Percentiles rank a stretch among this genome's conserved stretches.
These are phyloP conservation scores for Pan troglodytes DNA, from an alignment of 2,113 vertebrate genomes.

Conservation along the genomic window NHGRI_mPanTro3-v2.1_pri NC_072407.2:22402001-22402500, in stretches of 20 bases:
- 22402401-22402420: background rate
- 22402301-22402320: conserved; percentile 92
- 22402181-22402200: background rate
- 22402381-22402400: conserved; percentile 91
- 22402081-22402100: background rate
- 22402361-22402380: conserved; percentile 93
- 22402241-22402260: background rate
- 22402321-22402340: conserved; percentile 94
- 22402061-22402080: background rate
- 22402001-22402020: background rate
- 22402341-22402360: conserved; percentile 97
- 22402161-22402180: background rate
- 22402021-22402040: background rate
- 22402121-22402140: background rate
- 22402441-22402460: background rate
- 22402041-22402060: background rate
- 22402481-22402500: background rate
- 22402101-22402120: background rate
- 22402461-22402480: background rate
- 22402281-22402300: conserved; percentile 86
- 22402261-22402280: background rate
- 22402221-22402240: background rate
- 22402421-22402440: background rate
- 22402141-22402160: background rate
- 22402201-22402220: background rate